These are phyloP conservation scores for Palythoa grandis DNA, from an alignment of 92 coral and sea anemone genomes.

Conservation along the genomic window DNA sequence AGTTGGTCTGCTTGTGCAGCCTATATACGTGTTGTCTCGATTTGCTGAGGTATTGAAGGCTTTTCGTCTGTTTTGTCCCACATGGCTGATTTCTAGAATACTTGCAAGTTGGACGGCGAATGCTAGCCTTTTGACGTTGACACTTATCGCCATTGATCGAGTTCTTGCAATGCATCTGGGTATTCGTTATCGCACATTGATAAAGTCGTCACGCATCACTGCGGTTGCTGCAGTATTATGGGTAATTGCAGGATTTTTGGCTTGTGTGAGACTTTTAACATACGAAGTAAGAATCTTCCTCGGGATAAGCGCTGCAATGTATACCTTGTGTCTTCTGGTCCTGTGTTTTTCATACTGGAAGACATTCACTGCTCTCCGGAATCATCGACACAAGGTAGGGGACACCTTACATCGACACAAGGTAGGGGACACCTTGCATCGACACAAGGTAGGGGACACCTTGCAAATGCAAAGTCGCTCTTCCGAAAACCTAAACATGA, in stretches of 20 bases:
- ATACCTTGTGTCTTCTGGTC: conserved; percentile 40
- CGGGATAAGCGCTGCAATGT: conserved; percentile 41
- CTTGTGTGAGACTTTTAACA: conserved; percentile 51
- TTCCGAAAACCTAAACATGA: conserved; percentile 24
- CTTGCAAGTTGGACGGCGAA: conserved; percentile 60
- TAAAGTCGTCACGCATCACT: conserved; percentile 42
- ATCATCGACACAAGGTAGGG: conserved; percentile 1
- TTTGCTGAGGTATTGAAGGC: conserved; percentile 33
- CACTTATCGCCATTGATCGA: conserved; percentile 60
- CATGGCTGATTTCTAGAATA: conserved; percentile 54
- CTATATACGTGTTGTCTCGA: conserved; percentile 51
- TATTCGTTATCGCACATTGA: conserved; percentile 46
- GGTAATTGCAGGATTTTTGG: conserved; percentile 40
- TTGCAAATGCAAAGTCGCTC: background rate
- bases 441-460: background rate
- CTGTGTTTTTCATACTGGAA: conserved; percentile 51
- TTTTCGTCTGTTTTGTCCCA: conserved; percentile 48
- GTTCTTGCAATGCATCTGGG: conserved; percentile 58
- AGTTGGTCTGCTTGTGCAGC: conserved; percentile 59
- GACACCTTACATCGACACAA: conserved; percentile 22
- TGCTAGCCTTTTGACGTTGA: conserved; percentile 50
- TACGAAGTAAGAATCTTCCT: conserved; percentile 50
- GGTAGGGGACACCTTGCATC: conserved; percentile 28
- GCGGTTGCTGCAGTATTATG: conserved; percentile 35
- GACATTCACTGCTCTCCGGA: conserved; percentile 44